phyloP scores from a whole-genome alignment of 2,888 invertebrate species.

The Metopia argyrocephala region DNA sequence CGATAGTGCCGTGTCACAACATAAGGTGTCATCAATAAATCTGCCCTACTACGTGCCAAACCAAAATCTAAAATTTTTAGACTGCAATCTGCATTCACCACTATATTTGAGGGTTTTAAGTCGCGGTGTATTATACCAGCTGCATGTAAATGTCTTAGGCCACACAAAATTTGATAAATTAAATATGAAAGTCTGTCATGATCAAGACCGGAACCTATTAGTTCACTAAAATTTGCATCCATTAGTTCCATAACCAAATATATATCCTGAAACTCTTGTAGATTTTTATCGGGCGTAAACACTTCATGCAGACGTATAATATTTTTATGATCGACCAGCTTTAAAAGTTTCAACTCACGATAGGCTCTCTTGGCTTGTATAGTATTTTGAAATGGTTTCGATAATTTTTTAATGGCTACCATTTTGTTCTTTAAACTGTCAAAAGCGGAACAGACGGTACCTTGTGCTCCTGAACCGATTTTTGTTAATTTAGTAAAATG shows the following conservation, averaged over 20 bases:
- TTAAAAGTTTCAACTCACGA: constrained; percentile 99
- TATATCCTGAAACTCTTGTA: constrained; percentile 99
- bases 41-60: constrained; percentile 94
- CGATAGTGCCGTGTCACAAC: constrained; percentile 99
- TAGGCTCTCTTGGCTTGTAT: constrained; percentile 99
- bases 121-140: constrained; percentile 99
- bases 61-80: constrained; percentile 99
- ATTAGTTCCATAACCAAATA: constrained; percentile 99
- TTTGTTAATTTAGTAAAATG: constrained; percentile 36
- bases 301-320: constrained; percentile 99
- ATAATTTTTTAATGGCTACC: constrained; percentile 99
- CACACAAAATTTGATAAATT: constrained; percentile 99
- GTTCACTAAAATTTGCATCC: constrained; percentile 99
- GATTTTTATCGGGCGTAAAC: constrained; percentile 97
- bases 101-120: constrained; percentile 99
- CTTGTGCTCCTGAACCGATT: constrained; percentile 51
- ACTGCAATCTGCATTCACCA: constrained; percentile 99
- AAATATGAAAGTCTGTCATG: constrained; percentile 99
- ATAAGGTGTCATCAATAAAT: constrained; percentile 99
- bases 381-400: constrained; percentile 99
- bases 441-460: constrained; percentile 87
- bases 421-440: constrained; percentile 96
- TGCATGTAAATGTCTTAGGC: constrained; percentile 99
- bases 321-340: constrained; percentile 99
- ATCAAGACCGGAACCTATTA: constrained; percentile 99